Conservation (phyloP, 2,113 vertebrate genomes). For the Alces alces region DNA sequence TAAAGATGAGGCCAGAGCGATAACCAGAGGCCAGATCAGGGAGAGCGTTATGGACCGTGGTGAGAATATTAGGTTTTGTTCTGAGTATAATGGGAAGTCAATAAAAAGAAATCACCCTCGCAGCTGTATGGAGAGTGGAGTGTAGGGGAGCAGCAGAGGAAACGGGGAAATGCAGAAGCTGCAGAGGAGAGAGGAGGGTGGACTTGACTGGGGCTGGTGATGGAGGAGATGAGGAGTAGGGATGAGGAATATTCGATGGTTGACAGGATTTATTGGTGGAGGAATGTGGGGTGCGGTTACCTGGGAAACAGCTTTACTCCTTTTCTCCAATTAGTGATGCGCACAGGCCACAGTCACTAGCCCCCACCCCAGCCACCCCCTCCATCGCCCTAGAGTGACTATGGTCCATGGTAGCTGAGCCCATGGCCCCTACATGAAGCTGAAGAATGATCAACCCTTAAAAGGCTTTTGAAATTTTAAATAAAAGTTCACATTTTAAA, state of each 20-base stretch:
- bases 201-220: too few species aligned
- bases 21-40: neutral
- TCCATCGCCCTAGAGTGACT: neutral
- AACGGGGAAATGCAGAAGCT: neutral
- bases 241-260: neutral
- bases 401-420: neutral
- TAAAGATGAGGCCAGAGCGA: neutral
- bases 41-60: neutral
- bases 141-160: neutral
- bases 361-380: neutral
- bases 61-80: neutral
- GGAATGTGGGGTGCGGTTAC: too few species aligned
- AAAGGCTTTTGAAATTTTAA: conserved; percentile 26
- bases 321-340: neutral
- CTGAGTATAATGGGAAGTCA: neutral
- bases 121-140: neutral
- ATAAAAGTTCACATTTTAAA: conserved; percentile 10
- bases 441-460: neutral
- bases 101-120: neutral
- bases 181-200: too few species aligned
- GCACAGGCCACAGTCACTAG: neutral
- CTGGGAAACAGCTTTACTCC: neutral
- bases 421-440: neutral
- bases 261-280: neutral
- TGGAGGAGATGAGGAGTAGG: neutral